Evolutionary conservation across 2,888 invertebrate species (phyloP).

Genomic region (Ophraella communa): DNA sequence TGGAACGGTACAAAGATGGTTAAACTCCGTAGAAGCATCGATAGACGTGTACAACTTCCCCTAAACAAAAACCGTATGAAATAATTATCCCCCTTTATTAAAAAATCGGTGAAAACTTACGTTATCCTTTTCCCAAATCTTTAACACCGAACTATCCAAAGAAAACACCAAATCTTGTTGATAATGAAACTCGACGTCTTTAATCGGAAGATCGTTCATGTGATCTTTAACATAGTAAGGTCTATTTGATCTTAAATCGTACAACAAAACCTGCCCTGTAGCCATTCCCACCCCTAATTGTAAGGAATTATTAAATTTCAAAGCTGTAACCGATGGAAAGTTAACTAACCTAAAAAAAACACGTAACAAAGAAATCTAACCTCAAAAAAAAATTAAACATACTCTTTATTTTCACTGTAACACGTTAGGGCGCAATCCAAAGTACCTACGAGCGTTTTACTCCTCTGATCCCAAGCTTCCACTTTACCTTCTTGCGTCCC

Average conservation of each 20-base stretch:
- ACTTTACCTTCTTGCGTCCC: conserved; percentile 92
- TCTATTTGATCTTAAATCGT: conserved; percentile 91
- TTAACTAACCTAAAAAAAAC: conserved; percentile 64
- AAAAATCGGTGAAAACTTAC: conserved; percentile 61
- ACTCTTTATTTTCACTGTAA: conserved; percentile 65
- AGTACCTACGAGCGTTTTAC: conserved; percentile 75
- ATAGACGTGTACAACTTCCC: conserved; percentile 94
- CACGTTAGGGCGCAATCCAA: conserved; percentile 82
- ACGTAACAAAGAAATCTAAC: conserved; percentile 15
- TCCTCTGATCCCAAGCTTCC: conserved; percentile 96
- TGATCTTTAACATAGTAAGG: conserved; percentile 94
- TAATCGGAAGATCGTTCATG: conserved; percentile 91
- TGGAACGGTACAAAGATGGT: conserved; percentile 91
- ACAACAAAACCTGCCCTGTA: conserved; percentile 91
- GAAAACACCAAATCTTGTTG: conserved; percentile 83
- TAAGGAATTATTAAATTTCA: conserved; percentile 78
- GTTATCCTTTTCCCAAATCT: conserved; percentile 88
- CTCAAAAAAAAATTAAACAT: conserved; percentile 49
- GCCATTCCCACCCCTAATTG: conserved; percentile 90
- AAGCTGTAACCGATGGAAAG: conserved; percentile 78
- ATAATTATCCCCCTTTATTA: not conserved
- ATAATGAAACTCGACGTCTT: conserved; percentile 83
- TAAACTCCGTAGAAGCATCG: conserved; percentile 82
- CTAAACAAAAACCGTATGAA: conserved; percentile 59
- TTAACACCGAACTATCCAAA: conserved; percentile 86